Base-by-base conservation (phyloP, 2,888 invertebrate genomes). In the Scaptomyza parva region DNA sequence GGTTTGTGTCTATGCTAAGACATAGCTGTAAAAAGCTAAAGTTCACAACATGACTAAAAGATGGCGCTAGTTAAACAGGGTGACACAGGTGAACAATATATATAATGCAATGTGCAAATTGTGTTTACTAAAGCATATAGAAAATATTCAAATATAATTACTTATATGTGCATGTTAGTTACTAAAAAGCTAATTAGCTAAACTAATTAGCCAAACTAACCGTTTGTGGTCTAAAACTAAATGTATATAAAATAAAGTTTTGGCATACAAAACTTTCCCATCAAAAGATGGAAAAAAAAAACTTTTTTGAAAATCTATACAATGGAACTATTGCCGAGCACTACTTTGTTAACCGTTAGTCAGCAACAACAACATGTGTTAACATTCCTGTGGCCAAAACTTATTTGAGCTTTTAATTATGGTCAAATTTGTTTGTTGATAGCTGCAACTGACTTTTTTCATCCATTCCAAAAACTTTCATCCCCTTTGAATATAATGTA, bases 371-470 rank as follows among this genome's bases (percentile, higher is more conserved):
- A n/a, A n/a, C n/a, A n/a, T n/a, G n/a, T 54, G 64, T 62, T 47
- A 52, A 47, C 55, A 62, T 40, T 57, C 28, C 7, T 41, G 17
- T n/a, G 62, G 22, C 30, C 24, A 52, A 74, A 77, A 81, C 59
- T 80, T 74, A 39, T 62, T 65, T 59, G 64, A 51, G 76, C 48
- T 81, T 72, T 80, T 82, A 80, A 82, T 80, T 83, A 83, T 76
- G 61, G 30, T 47, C 50, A 70, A 78, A 66, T 66, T 77, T 28
- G 28, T 22, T 26, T 61, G 66, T 54, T 59, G 63, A 57, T 68
- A 51, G n/a, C 43, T 59, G 37, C 59, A 70, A 67, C 54, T 41
- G 70, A 55, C 47, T 54, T 55, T 50, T 50, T 41, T 14, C 7
- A 45, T 30, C 45, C 54, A 63, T 60, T 60, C 44, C 35, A 50